Base-by-base conservation (phyloP, 2,888 invertebrate genomes). In the Osmoderma eremita region DNA sequence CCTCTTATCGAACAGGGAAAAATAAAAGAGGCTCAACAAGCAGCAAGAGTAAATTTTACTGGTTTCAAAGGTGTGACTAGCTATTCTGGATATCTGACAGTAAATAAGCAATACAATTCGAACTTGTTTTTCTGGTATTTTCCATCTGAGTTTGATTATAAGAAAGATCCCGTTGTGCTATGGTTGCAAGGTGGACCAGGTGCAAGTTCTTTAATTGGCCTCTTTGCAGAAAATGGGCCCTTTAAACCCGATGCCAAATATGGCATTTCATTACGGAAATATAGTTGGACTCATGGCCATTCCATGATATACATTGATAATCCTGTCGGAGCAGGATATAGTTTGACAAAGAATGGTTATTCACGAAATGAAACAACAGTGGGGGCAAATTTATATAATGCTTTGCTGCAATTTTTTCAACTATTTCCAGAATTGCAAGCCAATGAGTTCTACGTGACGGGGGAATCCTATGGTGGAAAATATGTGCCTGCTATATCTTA, bases 61-160 rank as follows among this genome's bases (percentile, higher is more conserved):
- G 87, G 88, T 56, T 78, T 85, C 80, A 85, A 83, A 36, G 83
- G 86, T 12, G 83, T 91, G 20, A 85, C 84, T 72, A 92, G 92
- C 75, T 92, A 90, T 77, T 86, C 92, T n/a, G 92, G 93, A 8
- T 95, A 89, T 78, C 84, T 96, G 63, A 96, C 95, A 0, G 95
- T 96, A 0, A 90, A 95, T 78, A 87, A 90, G 74, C 81, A 84
- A 0, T 90, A 85, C 76, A 87, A 91, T 73, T 93, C 94, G 0
- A 94, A 95, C 77, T 86, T 93, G 82, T 96, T 95, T 83, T 94
- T 96, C 81, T 96, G 95, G 95, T 95, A 92, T 78, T 95, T 95
- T 78, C 94, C 94, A 0, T 89, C 94, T 0, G 78, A 84, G 74
- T 82, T 83, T 0, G 69, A 78, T 65, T 74, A 74, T 54, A 83